A percentile compares a stretch with the other conserved stretches of the same genome.
Conservation (phyloP, 2,113 vertebrate species). For the Campylorhamphus procurvoides region DNA sequence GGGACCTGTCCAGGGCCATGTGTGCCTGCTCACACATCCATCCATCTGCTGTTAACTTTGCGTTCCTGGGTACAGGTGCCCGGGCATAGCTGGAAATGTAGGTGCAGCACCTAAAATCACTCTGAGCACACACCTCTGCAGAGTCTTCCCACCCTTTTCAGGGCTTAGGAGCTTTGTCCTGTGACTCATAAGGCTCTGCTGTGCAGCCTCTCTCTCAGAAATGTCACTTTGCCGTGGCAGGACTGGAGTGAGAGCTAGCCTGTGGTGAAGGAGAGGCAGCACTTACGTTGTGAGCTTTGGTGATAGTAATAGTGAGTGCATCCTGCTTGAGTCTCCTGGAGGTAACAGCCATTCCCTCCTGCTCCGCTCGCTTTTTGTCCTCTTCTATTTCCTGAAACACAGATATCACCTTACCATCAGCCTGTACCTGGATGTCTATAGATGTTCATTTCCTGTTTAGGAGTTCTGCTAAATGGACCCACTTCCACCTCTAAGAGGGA, state of each 20-base stretch:
- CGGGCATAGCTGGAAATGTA: background rate
- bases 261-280: background rate
- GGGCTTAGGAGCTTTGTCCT: background rate
- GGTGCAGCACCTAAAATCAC: background rate
- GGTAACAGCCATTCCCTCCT: conserved; percentile 87
- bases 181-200: background rate
- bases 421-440: background rate
- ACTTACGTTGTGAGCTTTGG: conserved; percentile 88
- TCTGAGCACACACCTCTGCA: background rate
- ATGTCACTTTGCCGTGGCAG: background rate
- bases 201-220: background rate
- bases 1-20: background rate
- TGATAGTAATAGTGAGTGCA: conserved; percentile 94
- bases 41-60: background rate
- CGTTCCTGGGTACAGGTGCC: background rate
- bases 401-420: background rate
- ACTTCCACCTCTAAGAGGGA: background rate
- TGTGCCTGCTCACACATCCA: background rate
- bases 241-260: background rate
- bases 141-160: background rate
- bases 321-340: conserved; percentile 82
- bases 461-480: background rate
- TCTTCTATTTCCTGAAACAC: conserved; percentile 93
- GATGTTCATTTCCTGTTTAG: background rate
- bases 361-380: conserved; percentile 90